phyloP scores from a whole-genome alignment of 2,888 invertebrate genomes.

The Amblyteles armatorius region DNA sequence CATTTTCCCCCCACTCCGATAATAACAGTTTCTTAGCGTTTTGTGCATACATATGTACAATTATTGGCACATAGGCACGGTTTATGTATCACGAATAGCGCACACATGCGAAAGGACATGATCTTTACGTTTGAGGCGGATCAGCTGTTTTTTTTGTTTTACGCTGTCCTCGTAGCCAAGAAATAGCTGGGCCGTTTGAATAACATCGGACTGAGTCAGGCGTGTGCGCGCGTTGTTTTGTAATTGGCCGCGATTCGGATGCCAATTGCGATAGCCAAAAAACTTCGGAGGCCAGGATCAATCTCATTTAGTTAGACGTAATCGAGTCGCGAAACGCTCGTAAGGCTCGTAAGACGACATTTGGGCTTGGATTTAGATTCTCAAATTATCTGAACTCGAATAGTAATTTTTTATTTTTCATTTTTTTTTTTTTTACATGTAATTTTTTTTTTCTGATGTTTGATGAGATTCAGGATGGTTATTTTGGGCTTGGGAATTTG shows the following conservation, averaged over 20 bases:
- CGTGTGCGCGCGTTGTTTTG: constrained; percentile 18
- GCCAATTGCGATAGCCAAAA: constrained; percentile 46
- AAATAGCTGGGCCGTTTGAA: constrained; percentile 6
- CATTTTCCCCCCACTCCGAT: no score
- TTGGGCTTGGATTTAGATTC: not conserved
- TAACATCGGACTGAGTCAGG: constrained; percentile 8
- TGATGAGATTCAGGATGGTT: no score
- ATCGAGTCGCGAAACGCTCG: not conserved
- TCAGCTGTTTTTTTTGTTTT: constrained; percentile 20
- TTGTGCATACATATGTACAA: no score
- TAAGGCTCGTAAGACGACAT: not conserved
- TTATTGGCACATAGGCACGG: no score
- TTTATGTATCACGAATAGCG: no score
- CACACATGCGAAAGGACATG: not conserved
- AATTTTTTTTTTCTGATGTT: no score
- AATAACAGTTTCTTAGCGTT: no score
- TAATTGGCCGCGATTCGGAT: constrained; percentile 49
- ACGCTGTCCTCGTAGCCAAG: constrained; percentile 33
- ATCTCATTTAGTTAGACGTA: not conserved
- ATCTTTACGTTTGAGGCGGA: not conserved
- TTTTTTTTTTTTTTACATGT: no score
- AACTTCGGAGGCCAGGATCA: not conserved
- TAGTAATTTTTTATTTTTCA: no score
- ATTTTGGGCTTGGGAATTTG: no score
- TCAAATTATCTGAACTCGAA: not conserved